A percentile compares a stretch with the other conserved stretches of the same genome.
phyloP scores from a whole-genome alignment of 1,140 invertebrate species.

The Portunus trituberculatus region DNA sequence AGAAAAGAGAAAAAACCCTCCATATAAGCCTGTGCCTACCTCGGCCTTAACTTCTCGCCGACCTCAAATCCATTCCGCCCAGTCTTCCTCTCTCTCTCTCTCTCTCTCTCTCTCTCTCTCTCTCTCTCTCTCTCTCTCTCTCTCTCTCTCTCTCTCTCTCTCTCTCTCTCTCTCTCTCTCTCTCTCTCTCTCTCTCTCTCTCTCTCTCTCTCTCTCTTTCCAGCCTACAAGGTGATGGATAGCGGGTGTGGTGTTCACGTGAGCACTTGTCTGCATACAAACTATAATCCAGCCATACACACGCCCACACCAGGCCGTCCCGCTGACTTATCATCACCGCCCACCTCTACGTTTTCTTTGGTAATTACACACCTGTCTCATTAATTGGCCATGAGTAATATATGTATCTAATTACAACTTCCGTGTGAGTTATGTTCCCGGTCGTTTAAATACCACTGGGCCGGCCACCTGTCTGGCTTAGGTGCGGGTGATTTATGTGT shows the following conservation, averaged over 20 bases:
- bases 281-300: neutral
- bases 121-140: neutral
- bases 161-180: neutral
- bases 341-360: neutral
- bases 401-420: neutral
- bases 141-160: neutral
- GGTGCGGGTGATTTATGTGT: neutral
- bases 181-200: neutral
- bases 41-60: neutral
- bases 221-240: neutral
- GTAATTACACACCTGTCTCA: slow-evolving; percentile 3
- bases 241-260: neutral
- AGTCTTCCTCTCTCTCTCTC: neutral
- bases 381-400: slow-evolving; percentile 14
- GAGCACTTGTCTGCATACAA: neutral
- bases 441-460: slow-evolving; percentile 8
- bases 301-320: neutral
- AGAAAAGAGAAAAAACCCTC: neutral
- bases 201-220: neutral
- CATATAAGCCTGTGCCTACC: neutral
- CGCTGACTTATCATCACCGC: neutral
- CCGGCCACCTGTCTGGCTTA: neutral
- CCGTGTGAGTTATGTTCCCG: neutral
- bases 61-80: neutral
- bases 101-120: neutral